These are phyloP conservation scores for Morpho helenor DNA, from an alignment of 2,888 invertebrate species.

Conservation along the genomic window DNA sequence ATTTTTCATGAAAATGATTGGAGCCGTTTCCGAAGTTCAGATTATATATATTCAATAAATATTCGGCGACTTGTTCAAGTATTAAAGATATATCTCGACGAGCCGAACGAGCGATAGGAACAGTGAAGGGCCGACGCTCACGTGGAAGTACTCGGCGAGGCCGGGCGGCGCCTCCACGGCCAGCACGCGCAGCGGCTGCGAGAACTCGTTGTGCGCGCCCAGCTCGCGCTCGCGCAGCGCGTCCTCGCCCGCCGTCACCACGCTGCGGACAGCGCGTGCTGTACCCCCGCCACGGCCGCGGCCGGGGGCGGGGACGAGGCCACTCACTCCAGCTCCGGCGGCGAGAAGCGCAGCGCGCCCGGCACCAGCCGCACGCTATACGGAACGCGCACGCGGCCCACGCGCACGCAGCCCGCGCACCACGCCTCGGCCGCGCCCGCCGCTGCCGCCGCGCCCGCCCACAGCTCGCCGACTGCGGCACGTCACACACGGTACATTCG, in stretches of 20 bases:
- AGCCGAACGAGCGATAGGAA: background rate
- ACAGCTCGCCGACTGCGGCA: conserved; percentile 49
- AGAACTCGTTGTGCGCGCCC: conserved; percentile 51
- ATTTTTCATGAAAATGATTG: no score
- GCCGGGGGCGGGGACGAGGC: conserved; percentile 31
- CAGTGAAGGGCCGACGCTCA: conserved; percentile 30
- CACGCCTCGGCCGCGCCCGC: conserved; percentile 36
- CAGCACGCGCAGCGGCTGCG: conserved; percentile 39
- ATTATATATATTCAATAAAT: no score
- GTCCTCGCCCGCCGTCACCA: conserved; percentile 42
- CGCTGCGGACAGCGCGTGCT: conserved; percentile 35
- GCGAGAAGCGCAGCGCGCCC: conserved; percentile 42
- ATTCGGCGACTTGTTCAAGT: no score
- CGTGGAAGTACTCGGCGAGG: conserved; percentile 42
- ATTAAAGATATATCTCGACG: no score
- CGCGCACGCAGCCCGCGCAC: conserved; percentile 61
- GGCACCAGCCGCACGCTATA: conserved; percentile 58
- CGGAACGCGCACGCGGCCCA: conserved; percentile 53
- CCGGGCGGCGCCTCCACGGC: conserved; percentile 38
- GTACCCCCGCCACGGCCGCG: conserved; percentile 40
- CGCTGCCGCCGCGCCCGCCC: conserved; percentile 36
- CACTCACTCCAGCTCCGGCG: conserved; percentile 42
- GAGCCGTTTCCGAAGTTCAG: no score
- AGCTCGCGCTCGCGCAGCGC: conserved; percentile 37
- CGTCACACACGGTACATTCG: background rate